Conservation (phyloP, 2,113 vertebrate genomes). For the Burhinus bistriatus region DNA sequence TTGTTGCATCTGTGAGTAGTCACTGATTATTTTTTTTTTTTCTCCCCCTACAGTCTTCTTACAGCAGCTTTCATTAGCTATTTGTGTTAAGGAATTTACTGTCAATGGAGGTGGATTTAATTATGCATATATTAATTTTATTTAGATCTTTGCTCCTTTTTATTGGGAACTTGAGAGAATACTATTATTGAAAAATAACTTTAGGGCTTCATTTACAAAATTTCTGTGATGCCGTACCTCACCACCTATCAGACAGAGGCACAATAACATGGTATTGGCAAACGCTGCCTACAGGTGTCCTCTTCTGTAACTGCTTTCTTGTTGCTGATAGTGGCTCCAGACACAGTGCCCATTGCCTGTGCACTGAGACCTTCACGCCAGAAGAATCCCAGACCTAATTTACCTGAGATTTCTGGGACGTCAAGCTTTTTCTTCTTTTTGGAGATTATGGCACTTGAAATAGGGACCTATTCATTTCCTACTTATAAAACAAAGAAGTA, state of each 20-base stretch:
- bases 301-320: neutral
- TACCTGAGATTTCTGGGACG: neutral
- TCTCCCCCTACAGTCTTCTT: neutral
- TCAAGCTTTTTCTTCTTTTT: neutral
- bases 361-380: neutral
- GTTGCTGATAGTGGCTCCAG: neutral
- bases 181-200: neutral
- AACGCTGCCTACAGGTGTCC: fast-evolving
- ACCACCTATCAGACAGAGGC: neutral
- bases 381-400: neutral
- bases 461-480: neutral
- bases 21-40: neutral
- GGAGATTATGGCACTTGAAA: neutral
- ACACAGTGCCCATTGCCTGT: neutral
- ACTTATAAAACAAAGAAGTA: neutral
- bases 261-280: neutral
- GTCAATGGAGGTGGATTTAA: neutral
- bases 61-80: neutral
- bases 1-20: neutral
- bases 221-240: neutral
- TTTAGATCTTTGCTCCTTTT: neutral
- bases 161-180: neutral
- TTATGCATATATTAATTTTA: neutral
- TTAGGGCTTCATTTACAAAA: neutral
- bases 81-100: neutral